A percentile compares a stretch with the other conserved stretches of the same genome.
These are phyloP conservation scores for Trachelus iudaicus DNA, from an alignment of 2,888 invertebrate genomes.

Conservation along the genomic window DNA sequence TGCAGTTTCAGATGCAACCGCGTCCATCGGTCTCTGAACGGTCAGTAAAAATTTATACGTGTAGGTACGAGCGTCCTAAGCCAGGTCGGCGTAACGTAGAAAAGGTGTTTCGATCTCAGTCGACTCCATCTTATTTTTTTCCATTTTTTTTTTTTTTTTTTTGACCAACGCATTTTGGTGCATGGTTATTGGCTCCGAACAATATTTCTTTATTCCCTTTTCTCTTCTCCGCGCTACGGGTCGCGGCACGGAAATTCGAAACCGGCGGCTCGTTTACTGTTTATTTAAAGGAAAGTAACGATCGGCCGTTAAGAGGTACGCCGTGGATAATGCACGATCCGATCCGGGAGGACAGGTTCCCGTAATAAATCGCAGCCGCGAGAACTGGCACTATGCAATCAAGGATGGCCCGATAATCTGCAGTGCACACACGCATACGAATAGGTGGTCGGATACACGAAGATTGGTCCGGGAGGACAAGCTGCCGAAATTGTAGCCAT, in stretches of 20 bases:
- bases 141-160: no score
- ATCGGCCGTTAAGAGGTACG: slow-evolving; percentile 3
- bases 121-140: no score
- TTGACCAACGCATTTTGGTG: no score
- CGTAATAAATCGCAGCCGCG: slow-evolving; percentile 51
- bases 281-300: slow-evolving; percentile 15
- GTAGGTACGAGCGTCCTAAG: no score
- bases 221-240: not conserved
- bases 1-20: no score
- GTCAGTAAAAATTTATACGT: no score
- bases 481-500: slow-evolving; percentile 50
- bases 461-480: slow-evolving; percentile 14
- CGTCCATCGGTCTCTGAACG: no score
- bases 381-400: slow-evolving; percentile 48
- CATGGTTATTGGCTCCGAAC: no score
- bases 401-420: slow-evolving; percentile 46
- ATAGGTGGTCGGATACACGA: not conserved
- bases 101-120: no score
- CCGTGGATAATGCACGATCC: not conserved
- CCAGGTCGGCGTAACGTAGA: no score
- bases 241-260: slow-evolving; percentile 1
- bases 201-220: slow-evolving; percentile 4
- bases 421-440: slow-evolving; percentile 11
- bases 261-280: slow-evolving; percentile 14
- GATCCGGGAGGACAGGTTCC: slow-evolving; percentile 29